These are phyloP conservation scores for Orthosia gothica DNA, from an alignment of 2,888 invertebrate species.

Conservation along the genomic window DNA sequence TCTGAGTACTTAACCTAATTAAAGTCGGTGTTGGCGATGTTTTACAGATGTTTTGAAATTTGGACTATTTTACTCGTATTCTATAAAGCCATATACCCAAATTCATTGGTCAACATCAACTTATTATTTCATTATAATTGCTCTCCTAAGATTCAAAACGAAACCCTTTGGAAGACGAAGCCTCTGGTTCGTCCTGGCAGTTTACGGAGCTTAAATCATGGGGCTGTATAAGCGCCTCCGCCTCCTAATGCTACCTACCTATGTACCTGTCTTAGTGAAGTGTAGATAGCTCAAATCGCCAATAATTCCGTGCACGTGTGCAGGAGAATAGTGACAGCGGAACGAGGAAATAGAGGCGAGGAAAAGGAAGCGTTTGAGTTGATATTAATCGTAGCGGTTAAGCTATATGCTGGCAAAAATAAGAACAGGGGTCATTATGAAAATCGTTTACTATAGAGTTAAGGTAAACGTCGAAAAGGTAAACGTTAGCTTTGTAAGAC, in stretches of 20 bases:
- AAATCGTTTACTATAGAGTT: too few relatives aligned
- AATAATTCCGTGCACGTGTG: constrained; percentile 2
- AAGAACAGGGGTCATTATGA: too few relatives aligned
- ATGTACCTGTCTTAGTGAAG: not conserved
- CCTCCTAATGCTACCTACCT: not conserved
- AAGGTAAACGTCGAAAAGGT: too few relatives aligned
- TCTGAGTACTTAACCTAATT: constrained; percentile 48
- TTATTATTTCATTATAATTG: not conserved
- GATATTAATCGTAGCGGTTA: not conserved
- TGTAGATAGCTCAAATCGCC: constrained; percentile 16
- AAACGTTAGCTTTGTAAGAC: too few relatives aligned
- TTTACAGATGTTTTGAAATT: constrained; percentile 4
- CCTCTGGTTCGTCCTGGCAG: not conserved
- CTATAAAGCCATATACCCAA: not conserved
- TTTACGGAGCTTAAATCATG: not conserved
- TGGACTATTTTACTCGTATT: not conserved
- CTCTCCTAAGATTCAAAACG: not conserved
- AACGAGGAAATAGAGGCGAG: not conserved
- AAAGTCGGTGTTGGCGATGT: constrained; percentile 17
- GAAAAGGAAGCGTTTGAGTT: not conserved
- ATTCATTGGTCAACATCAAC: too few relatives aligned
- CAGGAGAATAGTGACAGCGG: not conserved
- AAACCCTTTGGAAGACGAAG: not conserved
- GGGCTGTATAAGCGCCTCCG: not conserved
- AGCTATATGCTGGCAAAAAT: too few relatives aligned